Evolutionary conservation across 2,797 vertebrate genomes (phyloP).

Genomic region (Halcyon leucocephala): DNA sequence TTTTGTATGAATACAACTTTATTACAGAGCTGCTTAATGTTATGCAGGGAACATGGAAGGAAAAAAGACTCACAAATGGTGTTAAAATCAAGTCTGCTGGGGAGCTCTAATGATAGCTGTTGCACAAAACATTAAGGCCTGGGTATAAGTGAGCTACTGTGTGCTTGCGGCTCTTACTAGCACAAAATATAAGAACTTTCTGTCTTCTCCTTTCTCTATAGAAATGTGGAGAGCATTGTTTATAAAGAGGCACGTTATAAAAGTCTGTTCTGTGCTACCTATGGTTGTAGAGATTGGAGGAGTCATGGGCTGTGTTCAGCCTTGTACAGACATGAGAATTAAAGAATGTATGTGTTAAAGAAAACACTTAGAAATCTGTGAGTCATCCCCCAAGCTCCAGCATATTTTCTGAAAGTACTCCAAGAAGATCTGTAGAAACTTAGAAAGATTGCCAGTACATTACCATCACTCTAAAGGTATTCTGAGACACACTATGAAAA

Average conservation of each 20-base stretch:
- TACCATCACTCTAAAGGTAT: not conserved
- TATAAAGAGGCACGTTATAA: not conserved
- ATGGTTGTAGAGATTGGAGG: not conserved
- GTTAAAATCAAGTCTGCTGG: constrained; percentile 14
- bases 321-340: not conserved
- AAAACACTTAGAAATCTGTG: not conserved
- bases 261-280: not conserved
- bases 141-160: not conserved
- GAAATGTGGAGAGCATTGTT: not conserved
- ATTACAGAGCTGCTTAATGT: not conserved
- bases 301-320: not conserved
- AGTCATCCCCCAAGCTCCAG: not conserved
- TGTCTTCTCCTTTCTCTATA: not conserved
- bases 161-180: not conserved
- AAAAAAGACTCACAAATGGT: not conserved
- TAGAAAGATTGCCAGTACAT: not conserved
- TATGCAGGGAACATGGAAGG: not conserved
- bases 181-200: not conserved
- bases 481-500: not conserved
- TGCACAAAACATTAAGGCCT: constrained; percentile 22
- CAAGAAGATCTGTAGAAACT: not conserved
- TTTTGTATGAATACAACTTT: not conserved
- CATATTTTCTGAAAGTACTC: not conserved
- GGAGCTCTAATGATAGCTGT: not conserved
- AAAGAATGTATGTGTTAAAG: not conserved